A percentile compares a stretch with the other conserved stretches of the same genome.
These are phyloP conservation scores for Petrocephalus schoutedeni DNA, from an alignment of 2,797 vertebrate genomes.

Conservation along the genomic window DNA sequence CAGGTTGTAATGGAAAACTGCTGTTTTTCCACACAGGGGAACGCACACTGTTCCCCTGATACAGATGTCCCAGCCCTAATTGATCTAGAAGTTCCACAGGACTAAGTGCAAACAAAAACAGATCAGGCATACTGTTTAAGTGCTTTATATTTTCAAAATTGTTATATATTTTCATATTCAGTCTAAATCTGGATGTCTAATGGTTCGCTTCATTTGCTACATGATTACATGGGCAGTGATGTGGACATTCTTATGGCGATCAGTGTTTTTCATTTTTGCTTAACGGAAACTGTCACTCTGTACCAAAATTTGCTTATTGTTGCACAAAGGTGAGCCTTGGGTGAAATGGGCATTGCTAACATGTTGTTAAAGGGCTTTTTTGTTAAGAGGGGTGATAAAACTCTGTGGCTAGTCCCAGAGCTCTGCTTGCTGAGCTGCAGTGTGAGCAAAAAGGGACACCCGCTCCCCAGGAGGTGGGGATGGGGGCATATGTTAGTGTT, in stretches of 20 bases:
- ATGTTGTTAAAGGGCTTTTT: neutral
- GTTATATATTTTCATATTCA: neutral
- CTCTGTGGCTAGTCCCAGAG: neutral
- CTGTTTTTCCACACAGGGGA: constrained; percentile 41
- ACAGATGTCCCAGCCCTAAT: constrained; percentile 40
- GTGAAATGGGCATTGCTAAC: neutral
- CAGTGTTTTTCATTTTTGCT: neutral
- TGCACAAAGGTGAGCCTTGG: neutral
- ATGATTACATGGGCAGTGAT: neutral
- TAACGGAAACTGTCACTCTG: neutral
- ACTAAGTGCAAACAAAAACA: neutral
- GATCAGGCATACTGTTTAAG: neutral
- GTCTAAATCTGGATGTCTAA: neutral
- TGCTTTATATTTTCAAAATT: neutral
- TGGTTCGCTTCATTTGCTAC: neutral
- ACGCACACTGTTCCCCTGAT: constrained; percentile 25
- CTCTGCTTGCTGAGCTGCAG: neutral
- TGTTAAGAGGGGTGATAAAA: neutral
- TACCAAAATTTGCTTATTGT: neutral
- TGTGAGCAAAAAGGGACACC: neutral
- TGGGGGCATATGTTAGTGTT: neutral
- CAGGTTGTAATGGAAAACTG: constrained; percentile 41
- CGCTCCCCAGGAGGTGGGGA: neutral
- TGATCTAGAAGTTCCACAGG: constrained; percentile 28
- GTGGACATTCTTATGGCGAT: neutral